These are phyloP conservation scores for Apotomis turbidana DNA, from an alignment of 2,888 invertebrate species.

Conservation along the genomic window DNA sequence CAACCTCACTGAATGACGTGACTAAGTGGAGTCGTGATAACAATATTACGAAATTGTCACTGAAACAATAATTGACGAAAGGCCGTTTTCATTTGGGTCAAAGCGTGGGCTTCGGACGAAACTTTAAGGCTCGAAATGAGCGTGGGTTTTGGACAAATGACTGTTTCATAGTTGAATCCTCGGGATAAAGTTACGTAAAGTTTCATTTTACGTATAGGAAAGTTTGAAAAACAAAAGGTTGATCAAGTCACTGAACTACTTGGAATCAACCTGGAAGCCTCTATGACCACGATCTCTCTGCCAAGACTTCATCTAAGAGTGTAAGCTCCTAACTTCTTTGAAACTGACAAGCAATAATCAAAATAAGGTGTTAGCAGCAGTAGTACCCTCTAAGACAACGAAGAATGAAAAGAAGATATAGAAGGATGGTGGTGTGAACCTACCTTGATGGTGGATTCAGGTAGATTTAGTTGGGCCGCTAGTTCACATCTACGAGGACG, in stretches of 20 bases:
- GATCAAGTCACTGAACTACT: too few species aligned
- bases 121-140: conserved; percentile 7
- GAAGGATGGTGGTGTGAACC: conserved; percentile 38
- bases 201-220: too few species aligned
- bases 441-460: conserved; percentile 99
- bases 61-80: conserved; percentile 51
- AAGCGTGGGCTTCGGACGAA: conserved; percentile 49
- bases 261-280: too few species aligned
- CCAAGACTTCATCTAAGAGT: too few species aligned
- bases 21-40: conserved; percentile 10
- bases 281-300: too few species aligned
- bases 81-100: conserved; percentile 57
- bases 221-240: too few species aligned
- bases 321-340: too few species aligned
- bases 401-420: too few species aligned
- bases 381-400: too few species aligned
- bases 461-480: conserved; percentile 95
- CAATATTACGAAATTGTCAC: conserved; percentile 36
- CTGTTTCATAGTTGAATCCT: background rate
- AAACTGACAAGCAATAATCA: too few species aligned
- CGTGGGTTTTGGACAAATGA: background rate
- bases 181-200: background rate
- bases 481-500: conserved; percentile 97
- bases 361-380: too few species aligned
- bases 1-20: background rate